A percentile compares a stretch with the other conserved stretches of the same genome.
Evolutionary conservation across 2,888 invertebrate species (phyloP).

Genomic region (Orthosia gracilis): DNA sequence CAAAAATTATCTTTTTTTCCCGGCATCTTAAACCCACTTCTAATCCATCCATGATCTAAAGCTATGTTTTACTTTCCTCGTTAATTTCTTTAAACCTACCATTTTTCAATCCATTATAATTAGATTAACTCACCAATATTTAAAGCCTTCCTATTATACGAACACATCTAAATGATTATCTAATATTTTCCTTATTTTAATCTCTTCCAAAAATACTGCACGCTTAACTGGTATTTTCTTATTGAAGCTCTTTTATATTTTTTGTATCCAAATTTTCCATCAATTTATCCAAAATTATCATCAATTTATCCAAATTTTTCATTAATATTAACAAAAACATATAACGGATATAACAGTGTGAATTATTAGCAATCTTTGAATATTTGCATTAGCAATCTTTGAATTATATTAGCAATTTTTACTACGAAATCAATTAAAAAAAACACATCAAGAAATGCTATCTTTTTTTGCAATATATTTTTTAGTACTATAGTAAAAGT

Average conservation of each 20-base stretch:
- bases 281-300: background rate
- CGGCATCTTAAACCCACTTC: background rate
- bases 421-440: background rate
- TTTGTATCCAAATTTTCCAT: background rate
- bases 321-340: background rate
- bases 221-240: conserved; percentile 31
- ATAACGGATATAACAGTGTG: background rate
- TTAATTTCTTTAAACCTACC: conserved; percentile 14
- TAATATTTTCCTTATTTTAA: conserved; percentile 28
- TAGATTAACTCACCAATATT: conserved; percentile 38
- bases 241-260: conserved; percentile 32
- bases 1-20: no score
- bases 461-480: no score
- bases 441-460: no score
- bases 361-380: no score
- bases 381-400: background rate
- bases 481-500: no score
- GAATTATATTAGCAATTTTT: background rate
- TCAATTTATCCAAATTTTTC: background rate
- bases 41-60: conserved; percentile 21
- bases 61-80: conserved; percentile 32
- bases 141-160: conserved; percentile 51
- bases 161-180: conserved; percentile 40
- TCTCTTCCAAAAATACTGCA: conserved; percentile 44
- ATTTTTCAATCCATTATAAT: conserved; percentile 30